Conservation (phyloP, 2,797 vertebrate species). For the Melanogrammus aeglefinus region DNA sequence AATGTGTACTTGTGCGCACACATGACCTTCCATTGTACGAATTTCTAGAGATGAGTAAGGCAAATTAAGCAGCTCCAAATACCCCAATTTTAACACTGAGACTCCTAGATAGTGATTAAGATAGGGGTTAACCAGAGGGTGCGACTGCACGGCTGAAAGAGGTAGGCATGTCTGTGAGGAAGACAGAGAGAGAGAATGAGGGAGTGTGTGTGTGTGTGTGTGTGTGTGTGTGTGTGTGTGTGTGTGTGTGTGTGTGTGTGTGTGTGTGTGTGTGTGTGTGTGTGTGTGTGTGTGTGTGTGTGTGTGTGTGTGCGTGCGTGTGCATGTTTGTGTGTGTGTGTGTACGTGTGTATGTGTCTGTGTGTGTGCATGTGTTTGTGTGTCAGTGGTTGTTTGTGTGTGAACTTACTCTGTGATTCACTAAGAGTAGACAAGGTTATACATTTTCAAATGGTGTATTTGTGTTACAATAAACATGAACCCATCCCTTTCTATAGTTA, state of each 20-base stretch:
- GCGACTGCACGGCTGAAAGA: not conserved
- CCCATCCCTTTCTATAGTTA: too few species aligned
- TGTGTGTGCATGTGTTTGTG: too few species aligned
- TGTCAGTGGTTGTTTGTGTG: constrained; percentile 3
- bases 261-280: constrained; percentile 1
- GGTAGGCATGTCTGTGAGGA: not conserved
- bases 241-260: not conserved
- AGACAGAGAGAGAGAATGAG: not conserved
- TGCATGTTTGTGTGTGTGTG: too few species aligned
- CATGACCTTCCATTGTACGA: not conserved
- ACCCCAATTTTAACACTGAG: not conserved
- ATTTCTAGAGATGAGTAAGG: not conserved
- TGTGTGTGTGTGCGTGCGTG: not conserved
- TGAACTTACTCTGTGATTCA: not conserved
- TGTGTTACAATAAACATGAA: too few species aligned
- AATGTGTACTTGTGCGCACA: too few species aligned
- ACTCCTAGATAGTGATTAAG: not conserved
- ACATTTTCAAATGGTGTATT: too few species aligned
- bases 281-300: constrained; percentile 6
- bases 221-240: constrained; percentile 8
- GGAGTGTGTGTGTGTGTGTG: not conserved
- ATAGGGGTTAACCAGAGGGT: not conserved
- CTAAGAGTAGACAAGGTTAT: too few species aligned
- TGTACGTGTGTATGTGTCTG: too few species aligned
- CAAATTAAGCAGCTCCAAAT: not conserved